phyloP scores from a whole-genome alignment of 2,888 invertebrate species.

The Andrena haemorrhoa region DNA sequence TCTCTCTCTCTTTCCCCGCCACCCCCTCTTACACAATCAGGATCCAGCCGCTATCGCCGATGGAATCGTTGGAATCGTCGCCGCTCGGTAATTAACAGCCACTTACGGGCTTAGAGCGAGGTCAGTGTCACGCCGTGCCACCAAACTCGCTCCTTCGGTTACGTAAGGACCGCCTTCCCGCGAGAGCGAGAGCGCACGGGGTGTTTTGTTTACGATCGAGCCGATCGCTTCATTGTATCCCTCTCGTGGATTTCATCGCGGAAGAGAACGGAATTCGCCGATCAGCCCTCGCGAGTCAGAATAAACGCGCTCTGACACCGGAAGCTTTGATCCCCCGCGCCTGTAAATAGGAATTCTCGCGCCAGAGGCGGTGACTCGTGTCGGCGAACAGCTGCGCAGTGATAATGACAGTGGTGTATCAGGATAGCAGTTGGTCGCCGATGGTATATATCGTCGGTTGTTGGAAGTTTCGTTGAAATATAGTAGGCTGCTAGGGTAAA shows the following conservation, averaged over 20 bases:
- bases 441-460: no score
- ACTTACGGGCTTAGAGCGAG: slow-evolving; percentile 58
- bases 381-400: no score
- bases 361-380: neutral
- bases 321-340: neutral
- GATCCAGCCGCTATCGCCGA: neutral
- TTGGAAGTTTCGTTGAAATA: no score
- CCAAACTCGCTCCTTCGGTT: slow-evolving; percentile 37
- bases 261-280: neutral
- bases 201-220: neutral
- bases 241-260: neutral
- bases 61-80: slow-evolving; percentile 53
- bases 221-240: slow-evolving; percentile 12
- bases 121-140: slow-evolving; percentile 63
- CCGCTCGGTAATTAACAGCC: slow-evolving; percentile 54
- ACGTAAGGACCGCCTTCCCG: slow-evolving; percentile 31
- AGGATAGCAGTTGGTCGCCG: no score
- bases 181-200: slow-evolving; percentile 1
- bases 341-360: neutral
- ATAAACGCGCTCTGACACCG: neutral
- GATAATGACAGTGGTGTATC: no score
- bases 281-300: neutral
- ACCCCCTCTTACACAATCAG: neutral
- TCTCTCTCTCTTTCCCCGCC: neutral
- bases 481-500: no score